These are phyloP conservation scores for Halcyon smyrnensis DNA, from an alignment of 2,797 vertebrate genomes.

Conservation along the genomic window DNA sequence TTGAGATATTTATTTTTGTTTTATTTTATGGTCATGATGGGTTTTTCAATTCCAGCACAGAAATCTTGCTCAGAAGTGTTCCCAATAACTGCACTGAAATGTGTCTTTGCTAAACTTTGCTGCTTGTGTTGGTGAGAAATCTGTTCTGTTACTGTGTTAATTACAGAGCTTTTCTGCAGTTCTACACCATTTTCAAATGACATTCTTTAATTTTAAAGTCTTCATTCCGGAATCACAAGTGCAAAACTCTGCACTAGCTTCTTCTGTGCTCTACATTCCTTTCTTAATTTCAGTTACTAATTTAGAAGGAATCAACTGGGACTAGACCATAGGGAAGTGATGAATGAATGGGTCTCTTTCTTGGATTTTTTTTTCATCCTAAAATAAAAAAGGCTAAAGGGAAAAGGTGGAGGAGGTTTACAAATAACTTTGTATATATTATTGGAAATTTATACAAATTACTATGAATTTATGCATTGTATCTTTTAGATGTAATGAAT, in stretches of 20 bases:
- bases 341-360: background rate
- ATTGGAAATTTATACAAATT: background rate
- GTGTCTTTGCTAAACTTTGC: background rate
- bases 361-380: background rate
- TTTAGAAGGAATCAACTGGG: background rate
- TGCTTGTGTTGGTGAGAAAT: background rate
- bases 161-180: background rate
- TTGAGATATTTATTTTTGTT: background rate
- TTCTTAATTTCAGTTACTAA: background rate
- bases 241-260: background rate
- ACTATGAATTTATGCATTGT: background rate
- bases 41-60: background rate
- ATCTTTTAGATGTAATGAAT: background rate
- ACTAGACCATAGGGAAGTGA: background rate
- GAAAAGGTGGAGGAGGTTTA: background rate
- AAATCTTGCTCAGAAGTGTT: background rate
- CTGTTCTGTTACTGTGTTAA: background rate
- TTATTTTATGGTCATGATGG: background rate
- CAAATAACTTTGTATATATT: background rate
- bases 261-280: background rate
- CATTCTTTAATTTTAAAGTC: background rate
- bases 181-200: background rate
- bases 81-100: background rate
- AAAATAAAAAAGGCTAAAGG: background rate
- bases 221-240: background rate